A percentile compares a stretch with the other conserved stretches of the same genome.
phyloP scores from a whole-genome alignment of 1,140 invertebrate genomes.

The Calephelis nemesis region DNA sequence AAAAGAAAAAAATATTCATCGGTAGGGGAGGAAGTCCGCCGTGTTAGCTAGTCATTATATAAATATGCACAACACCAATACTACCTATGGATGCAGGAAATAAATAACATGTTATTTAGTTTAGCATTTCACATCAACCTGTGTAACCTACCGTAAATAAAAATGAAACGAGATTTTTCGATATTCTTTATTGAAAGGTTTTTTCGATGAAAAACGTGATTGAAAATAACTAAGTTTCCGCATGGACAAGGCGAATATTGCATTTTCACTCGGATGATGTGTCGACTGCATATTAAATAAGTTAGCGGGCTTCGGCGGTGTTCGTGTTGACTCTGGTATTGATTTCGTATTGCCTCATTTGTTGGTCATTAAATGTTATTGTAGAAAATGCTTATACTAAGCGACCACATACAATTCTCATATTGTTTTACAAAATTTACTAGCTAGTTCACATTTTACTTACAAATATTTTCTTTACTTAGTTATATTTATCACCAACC shows the following conservation, averaged over 20 bases:
- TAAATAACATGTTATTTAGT: too few relatives aligned
- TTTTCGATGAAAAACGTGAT: slow-evolving; percentile 43
- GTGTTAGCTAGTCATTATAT: too few relatives aligned
- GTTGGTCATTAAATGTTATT: neutral
- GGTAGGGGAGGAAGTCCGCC: too few relatives aligned
- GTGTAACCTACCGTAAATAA: slow-evolving; percentile 11
- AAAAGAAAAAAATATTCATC: too few relatives aligned
- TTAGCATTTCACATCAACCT: neutral
- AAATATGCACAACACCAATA: too few relatives aligned
- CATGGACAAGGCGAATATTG: slow-evolving; percentile 70
- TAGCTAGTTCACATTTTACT: too few relatives aligned
- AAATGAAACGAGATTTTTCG: slow-evolving; percentile 12
- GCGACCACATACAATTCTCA: too few relatives aligned
- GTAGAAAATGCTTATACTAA: too few relatives aligned
- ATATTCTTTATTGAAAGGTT: slow-evolving; percentile 23
- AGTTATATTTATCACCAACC: too few relatives aligned
- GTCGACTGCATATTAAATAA: slow-evolving; percentile 75
- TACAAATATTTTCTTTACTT: too few relatives aligned
- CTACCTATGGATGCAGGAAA: too few relatives aligned
- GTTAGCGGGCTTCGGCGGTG: slow-evolving; percentile 50
- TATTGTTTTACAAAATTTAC: too few relatives aligned
- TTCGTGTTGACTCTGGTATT: slow-evolving; percentile 46
- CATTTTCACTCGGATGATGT: slow-evolving; percentile 68
- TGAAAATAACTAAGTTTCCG: slow-evolving; percentile 68
- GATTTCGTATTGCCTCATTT: neutral